Evolutionary conservation across 1,140 invertebrate genomes (phyloP), one percentile per base, ranked within the genome.

Genomic region (Drosophila seguyi): DNA sequence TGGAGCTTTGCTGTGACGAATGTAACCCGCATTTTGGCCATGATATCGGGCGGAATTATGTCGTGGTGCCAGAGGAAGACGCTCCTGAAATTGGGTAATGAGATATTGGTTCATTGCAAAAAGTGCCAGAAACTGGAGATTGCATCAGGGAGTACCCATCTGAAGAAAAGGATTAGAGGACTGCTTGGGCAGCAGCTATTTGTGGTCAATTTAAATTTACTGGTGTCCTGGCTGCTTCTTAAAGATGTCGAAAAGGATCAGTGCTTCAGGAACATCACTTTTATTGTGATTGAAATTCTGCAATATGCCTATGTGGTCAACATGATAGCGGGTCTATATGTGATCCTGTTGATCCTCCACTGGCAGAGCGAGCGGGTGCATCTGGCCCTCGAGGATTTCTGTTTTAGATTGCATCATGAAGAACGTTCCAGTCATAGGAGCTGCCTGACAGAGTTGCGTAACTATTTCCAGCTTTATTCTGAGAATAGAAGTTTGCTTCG

Each of bases 331-430:
- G 29, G 22, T 4, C 10, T 75, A 0, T 48, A 56, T 58, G 44
- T 66, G 11, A 31, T 75, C 22, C 36, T 65, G 1, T 14, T 66
- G 18, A 16, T 45, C 4, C 59, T 75, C 31, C 45, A 67, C 39
- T 75, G 60, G 73, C 74, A 76, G 16, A 42, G 31, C 22, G 72
- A 76, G 18, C 38, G 61, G 2, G 36, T 75, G 4, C 34, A 47
- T 3, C 11, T 76, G 6, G 25, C 34, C 11, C 55, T 75, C 0
- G 31, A 53, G 29, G 41, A 53, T 22, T 45, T 76, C 4, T 55
- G 39, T 3, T 6, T 1, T 0, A 20, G 27, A 2, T 18, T 66
- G 1, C 31, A 53, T 6, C 14, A 45, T 3, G 20, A 58, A 11
- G 53, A 66, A 16, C 53, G 22, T 0, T 22, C 34, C 41, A 0